Percentiles rank a stretch among this genome's conserved stretches.
Conservation (phyloP, 2,113 vertebrate species). For the Sarotherodon lohbergeri region DNA sequence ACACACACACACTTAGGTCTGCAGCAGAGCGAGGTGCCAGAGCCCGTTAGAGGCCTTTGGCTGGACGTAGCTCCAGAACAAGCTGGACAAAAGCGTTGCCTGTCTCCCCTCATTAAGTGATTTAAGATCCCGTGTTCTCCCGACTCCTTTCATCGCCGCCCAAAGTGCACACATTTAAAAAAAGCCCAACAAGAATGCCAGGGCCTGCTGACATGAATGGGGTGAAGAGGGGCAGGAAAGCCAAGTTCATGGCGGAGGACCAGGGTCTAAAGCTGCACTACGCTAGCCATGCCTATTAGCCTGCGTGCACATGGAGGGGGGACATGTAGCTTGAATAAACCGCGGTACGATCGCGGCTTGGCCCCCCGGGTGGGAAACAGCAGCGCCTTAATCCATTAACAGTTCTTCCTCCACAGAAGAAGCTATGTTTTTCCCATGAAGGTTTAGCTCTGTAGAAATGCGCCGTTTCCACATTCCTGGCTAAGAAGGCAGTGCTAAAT, state of each 20-base stretch:
- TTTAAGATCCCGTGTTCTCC: slow-evolving; percentile 69
- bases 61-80: slow-evolving; percentile 64
- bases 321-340: slow-evolving; percentile 21
- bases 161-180: slow-evolving; percentile 63
- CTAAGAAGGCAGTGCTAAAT: slow-evolving; percentile 29
- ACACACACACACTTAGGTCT: slow-evolving; percentile 24
- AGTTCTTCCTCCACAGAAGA: slow-evolving; percentile 38
- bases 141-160: slow-evolving; percentile 62
- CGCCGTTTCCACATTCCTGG: slow-evolving; percentile 49
- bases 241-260: slow-evolving; percentile 57
- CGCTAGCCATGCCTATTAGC: slow-evolving; percentile 54
- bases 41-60: slow-evolving; percentile 62
- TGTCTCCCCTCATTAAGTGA: slow-evolving; percentile 73
- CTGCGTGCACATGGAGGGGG: slow-evolving; percentile 8
- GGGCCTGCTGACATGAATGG: slow-evolving; percentile 58
- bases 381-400: slow-evolving; percentile 61
- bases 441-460: slow-evolving; percentile 44
- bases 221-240: slow-evolving; percentile 58
- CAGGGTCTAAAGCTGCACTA: slow-evolving; percentile 52
- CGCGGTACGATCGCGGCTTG: background rate
- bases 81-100: slow-evolving; percentile 66
- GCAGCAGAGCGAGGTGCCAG: slow-evolving; percentile 61
- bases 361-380: slow-evolving; percentile 42
- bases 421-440: slow-evolving; percentile 63
- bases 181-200: slow-evolving; percentile 52